Evolutionary conservation across 2,797 vertebrate species (phyloP).

Genomic region (Coregonus ussuriensis): DNA sequence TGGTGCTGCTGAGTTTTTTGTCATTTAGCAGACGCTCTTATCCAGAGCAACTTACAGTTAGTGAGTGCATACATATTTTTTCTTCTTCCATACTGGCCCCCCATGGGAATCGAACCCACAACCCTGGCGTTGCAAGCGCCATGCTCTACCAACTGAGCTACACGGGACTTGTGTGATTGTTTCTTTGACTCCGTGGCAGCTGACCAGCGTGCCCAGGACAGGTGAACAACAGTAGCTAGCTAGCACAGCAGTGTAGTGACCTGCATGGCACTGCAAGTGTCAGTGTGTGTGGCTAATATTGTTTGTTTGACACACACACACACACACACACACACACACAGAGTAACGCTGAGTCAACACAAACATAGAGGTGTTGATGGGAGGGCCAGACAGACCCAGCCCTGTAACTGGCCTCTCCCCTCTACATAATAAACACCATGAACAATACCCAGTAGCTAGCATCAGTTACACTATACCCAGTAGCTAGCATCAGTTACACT

Average conservation of each 20-base stretch:
- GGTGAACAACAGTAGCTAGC: not conserved
- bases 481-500: too few species aligned
- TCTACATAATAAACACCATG: not conserved
- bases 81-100: too few species aligned
- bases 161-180: not conserved
- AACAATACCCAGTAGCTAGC: not conserved
- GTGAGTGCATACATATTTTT: too few species aligned
- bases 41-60: too few species aligned
- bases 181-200: not conserved
- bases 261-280: not conserved
- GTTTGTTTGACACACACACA: not conserved
- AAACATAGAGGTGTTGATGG: not conserved
- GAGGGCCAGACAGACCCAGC: too few species aligned
- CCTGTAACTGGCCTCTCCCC: not conserved
- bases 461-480: not conserved
- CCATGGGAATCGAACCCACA: too few species aligned
- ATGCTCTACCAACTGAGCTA: too few species aligned
- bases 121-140: too few species aligned
- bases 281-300: not conserved
- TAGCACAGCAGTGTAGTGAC: not conserved
- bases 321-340: not conserved
- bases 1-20: not conserved
- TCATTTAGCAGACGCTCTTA: too few species aligned
- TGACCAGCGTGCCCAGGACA: not conserved
- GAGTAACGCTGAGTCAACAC: not conserved